These are phyloP conservation scores for Ammodytes dubius DNA, from an alignment of 2,113 vertebrate species.

Conservation along the genomic window DNA sequence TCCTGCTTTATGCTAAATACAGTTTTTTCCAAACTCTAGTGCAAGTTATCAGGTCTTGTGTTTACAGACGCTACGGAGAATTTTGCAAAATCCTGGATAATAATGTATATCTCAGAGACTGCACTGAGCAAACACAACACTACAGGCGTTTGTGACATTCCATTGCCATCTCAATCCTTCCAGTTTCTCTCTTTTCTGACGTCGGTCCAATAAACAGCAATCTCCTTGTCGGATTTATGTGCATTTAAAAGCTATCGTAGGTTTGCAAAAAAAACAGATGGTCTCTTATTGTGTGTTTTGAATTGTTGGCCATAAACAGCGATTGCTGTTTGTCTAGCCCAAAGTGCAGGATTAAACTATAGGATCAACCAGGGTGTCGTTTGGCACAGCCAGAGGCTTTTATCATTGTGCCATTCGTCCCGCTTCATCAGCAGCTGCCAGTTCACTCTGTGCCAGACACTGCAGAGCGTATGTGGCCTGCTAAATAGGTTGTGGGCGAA, in stretches of 20 bases:
- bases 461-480: slow-evolving; percentile 23
- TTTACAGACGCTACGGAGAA: background rate
- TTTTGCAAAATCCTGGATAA: background rate
- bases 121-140: background rate
- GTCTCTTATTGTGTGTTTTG: slow-evolving; percentile 45
- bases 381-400: slow-evolving; percentile 39
- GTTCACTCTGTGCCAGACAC: slow-evolving; percentile 23
- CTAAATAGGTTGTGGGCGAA: slow-evolving; percentile 15
- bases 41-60: background rate
- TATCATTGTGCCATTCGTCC: slow-evolving; percentile 37
- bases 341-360: slow-evolving; percentile 46
- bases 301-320: slow-evolving; percentile 26
- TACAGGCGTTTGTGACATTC: background rate
- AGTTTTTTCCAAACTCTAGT: background rate
- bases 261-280: slow-evolving; percentile 49
- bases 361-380: slow-evolving; percentile 28
- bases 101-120: background rate
- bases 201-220: background rate
- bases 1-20: no score
- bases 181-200: background rate
- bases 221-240: background rate
- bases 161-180: background rate
- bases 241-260: slow-evolving; percentile 34
- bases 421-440: slow-evolving; percentile 31
- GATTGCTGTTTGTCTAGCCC: slow-evolving; percentile 52